phyloP scores from a whole-genome alignment of 2,113 vertebrate genomes.

The Pycnonotus jocosus region DNA sequence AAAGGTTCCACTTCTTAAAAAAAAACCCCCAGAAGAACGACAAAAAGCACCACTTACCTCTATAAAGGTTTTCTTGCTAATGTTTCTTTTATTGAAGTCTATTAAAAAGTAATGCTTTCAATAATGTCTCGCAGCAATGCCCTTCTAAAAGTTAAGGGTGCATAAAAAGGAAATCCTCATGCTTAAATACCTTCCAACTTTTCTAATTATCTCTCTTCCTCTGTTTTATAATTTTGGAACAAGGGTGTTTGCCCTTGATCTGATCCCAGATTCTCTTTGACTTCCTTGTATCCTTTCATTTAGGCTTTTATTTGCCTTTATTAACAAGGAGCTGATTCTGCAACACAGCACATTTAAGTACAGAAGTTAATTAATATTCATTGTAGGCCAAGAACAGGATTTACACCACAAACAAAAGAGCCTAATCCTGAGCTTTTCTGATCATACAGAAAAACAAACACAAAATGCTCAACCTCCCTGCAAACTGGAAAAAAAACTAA shows the following conservation, averaged over 20 bases:
- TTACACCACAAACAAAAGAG: not conserved
- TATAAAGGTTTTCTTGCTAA: not conserved
- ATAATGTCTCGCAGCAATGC: not conserved
- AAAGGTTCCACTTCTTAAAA: not conserved
- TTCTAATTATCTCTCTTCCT: not conserved
- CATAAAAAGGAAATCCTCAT: not conserved
- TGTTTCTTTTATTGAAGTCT: not conserved
- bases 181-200: not conserved
- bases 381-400: not conserved
- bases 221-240: not conserved
- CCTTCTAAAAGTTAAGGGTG: not conserved
- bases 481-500: not conserved
- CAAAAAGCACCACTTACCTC: not conserved
- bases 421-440: not conserved
- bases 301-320: not conserved
- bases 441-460: not conserved
- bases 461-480: not conserved
- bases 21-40: fast-evolving
- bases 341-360: not conserved
- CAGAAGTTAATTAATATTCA: not conserved
- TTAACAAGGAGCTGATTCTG: not conserved
- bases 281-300: not conserved
- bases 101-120: not conserved
- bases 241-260: not conserved
- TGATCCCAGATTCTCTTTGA: not conserved